phyloP scores from a whole-genome alignment of 2,888 invertebrate genomes.

The Argynnis bischoffii region DNA sequence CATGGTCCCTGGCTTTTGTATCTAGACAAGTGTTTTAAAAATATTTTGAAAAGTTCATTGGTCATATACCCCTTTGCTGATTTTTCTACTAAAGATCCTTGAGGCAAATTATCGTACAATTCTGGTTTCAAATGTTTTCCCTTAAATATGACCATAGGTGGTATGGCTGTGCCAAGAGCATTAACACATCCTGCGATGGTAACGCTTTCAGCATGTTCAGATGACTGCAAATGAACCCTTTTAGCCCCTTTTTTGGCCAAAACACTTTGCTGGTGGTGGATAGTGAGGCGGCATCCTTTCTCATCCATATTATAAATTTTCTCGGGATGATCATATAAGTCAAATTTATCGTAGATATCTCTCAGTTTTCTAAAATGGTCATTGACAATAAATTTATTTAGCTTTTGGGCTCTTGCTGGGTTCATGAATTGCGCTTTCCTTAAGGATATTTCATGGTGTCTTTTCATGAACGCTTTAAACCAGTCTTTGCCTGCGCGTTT shows the following conservation, averaged over 20 bases:
- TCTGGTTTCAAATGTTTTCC: too few species aligned
- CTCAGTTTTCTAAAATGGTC: too few species aligned
- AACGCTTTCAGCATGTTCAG: slow-evolving; percentile 42
- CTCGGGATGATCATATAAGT: too few species aligned
- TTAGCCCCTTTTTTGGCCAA: slow-evolving; percentile 42
- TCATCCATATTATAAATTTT: too few species aligned
- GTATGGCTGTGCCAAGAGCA: too few species aligned
- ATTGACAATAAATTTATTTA: slow-evolving; percentile 29
- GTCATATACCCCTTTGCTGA: slow-evolving; percentile 25
- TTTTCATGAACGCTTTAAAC: slow-evolving; percentile 42
- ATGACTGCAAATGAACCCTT: slow-evolving; percentile 40
- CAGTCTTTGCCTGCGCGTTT: slow-evolving; percentile 44
- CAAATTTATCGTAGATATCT: too few species aligned
- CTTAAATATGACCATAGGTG: too few species aligned
- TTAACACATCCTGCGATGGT: slow-evolving; percentile 37
- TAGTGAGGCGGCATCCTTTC: slow-evolving; percentile 28
- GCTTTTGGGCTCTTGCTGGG: slow-evolving; percentile 44
- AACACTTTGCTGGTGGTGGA: slow-evolving; percentile 43
- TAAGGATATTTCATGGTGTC: slow-evolving; percentile 38
- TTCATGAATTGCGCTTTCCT: slow-evolving; percentile 45
- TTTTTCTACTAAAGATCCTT: too few species aligned
- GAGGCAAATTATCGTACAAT: too few species aligned
- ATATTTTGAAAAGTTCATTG: slow-evolving; percentile 26
- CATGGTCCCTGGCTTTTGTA: too few species aligned
- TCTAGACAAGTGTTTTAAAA: too few species aligned